phyloP scores from a whole-genome alignment of 2,113 vertebrate species.

The Alligator sinensis region DNA sequence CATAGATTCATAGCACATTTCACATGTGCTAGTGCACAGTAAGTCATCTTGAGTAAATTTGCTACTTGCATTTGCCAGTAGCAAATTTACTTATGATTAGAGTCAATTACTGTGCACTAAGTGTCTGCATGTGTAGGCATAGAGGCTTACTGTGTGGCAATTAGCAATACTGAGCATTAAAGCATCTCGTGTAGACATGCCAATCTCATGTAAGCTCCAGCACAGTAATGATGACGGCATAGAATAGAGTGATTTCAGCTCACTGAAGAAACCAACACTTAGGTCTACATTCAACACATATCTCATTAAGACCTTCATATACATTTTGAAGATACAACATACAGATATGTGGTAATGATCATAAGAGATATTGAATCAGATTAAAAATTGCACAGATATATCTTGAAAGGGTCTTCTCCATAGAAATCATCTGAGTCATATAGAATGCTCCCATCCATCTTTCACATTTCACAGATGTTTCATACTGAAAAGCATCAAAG shows the following conservation, averaged over 20 bases:
- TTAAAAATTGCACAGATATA: background rate
- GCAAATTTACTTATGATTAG: too few relatives aligned
- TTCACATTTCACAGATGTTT: background rate
- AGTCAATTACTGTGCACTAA: too few relatives aligned
- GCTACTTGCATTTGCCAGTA: too few relatives aligned
- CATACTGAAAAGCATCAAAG: background rate
- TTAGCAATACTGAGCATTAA: too few relatives aligned
- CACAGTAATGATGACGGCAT: background rate
- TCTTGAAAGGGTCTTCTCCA: background rate
- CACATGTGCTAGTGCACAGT: too few relatives aligned
- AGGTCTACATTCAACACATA: background rate
- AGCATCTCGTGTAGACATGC: background rate
- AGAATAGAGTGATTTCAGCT: background rate
- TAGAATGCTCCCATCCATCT: background rate
- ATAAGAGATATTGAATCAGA: background rate
- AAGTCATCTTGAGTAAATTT: too few relatives aligned
- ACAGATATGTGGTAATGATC: accelerated
- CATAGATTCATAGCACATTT: too few relatives aligned
- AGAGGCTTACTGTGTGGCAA: too few relatives aligned
- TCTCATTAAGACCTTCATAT: background rate
- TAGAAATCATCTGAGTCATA: background rate
- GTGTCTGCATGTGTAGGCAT: too few relatives aligned
- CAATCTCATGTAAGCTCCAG: background rate
- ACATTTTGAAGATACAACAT: background rate
- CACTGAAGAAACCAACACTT: background rate